Conservation (phyloP, 2,888 invertebrate genomes). For the Ennomos fuscantarius region DNA sequence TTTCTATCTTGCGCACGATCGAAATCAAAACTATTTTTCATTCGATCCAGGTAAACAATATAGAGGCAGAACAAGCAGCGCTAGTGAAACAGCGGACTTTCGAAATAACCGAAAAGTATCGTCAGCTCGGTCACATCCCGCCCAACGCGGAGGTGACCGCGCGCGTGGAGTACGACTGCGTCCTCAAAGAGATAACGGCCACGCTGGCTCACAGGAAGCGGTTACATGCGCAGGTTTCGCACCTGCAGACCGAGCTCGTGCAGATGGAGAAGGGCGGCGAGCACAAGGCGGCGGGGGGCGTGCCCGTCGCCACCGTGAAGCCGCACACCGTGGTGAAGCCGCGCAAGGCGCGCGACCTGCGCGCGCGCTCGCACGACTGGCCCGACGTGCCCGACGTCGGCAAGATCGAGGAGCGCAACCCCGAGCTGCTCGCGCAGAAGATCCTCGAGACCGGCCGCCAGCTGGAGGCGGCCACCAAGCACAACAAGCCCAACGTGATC, state of each 20-base stretch:
- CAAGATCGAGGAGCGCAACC: slow-evolving; percentile 96
- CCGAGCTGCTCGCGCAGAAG: slow-evolving; percentile 95
- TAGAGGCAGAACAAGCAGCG: slow-evolving; percentile 91
- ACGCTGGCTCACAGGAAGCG: slow-evolving; percentile 94
- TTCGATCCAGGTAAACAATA: slow-evolving; percentile 79
- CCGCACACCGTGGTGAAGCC: slow-evolving; percentile 71
- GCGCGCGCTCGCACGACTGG: slow-evolving; percentile 95
- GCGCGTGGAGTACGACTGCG: slow-evolving; percentile 90
- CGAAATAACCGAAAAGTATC: slow-evolving; percentile 90
- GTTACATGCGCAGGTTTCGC: slow-evolving; percentile 91
- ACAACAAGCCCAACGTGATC: slow-evolving; percentile 72
- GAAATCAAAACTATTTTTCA: slow-evolving; percentile 32
- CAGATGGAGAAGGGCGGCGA: slow-evolving; percentile 90
- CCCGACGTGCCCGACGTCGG: slow-evolving; percentile 95
- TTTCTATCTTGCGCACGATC: slow-evolving; percentile 11
- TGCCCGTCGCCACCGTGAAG: slow-evolving; percentile 53
- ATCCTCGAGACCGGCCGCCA: slow-evolving; percentile 95
- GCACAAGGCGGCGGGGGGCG: slow-evolving; percentile 15
- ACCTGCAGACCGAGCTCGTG: slow-evolving; percentile 91
- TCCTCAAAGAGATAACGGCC: slow-evolving; percentile 94
- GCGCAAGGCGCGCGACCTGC: slow-evolving; percentile 87
- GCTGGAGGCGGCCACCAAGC: slow-evolving; percentile 94
- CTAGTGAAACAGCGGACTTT: slow-evolving; percentile 90
- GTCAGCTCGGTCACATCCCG: slow-evolving; percentile 82
- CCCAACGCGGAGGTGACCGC: slow-evolving; percentile 86